Base-by-base conservation (phyloP, 2,113 vertebrate genomes). In the Tetrao urogallus region DNA sequence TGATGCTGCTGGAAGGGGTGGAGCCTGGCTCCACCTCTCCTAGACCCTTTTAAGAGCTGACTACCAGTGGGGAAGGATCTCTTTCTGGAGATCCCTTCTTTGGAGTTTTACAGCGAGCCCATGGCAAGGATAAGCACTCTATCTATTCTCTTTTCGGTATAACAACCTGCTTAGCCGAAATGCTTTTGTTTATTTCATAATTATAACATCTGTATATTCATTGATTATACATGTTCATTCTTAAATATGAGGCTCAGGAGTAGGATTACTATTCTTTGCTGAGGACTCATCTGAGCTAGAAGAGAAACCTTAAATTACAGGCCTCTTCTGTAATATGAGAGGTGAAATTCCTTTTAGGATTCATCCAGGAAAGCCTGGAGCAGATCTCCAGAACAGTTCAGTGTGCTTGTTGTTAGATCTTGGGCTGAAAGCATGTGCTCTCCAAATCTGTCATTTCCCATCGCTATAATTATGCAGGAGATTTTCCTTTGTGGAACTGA, bases 371-470 rank as follows among this genome's bases (percentile, higher is more conserved):
- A 92, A 74, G n/a, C 64, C 76, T 38, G 60, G 25, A 91, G 81
- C 48, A 79, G 43, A 43, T 75, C 28, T 87, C 69, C 61, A 93
- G 61, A 92, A 56, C 19, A 82, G 25, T 86, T 54, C 65, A 75
- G 45, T 32, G 18, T 30, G 18, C 27, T 65, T 43, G 8, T 79
- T 85, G 48, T 21, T 85, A 54, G 71, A 85, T 18, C 27, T 94
- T 54, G 89, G n/a, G 19, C 48, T 94, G 72, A 85, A 91, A 84
- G 89, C 20, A 24, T 40, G 56, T 48, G 58, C 6, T 76, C 28
- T 76, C 61, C 58, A 91, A 66, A 76, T 84, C 58, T 81, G 73
- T 89, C 63, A 60, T 79, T 92, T 90, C 42, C 34, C 42, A 85
- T 89, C 64, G 85, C 65, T 63, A 61, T 61, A 76, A 32, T 91